Conservation (phyloP, 2,888 invertebrate species). For the Masnerella sp. region DNA sequence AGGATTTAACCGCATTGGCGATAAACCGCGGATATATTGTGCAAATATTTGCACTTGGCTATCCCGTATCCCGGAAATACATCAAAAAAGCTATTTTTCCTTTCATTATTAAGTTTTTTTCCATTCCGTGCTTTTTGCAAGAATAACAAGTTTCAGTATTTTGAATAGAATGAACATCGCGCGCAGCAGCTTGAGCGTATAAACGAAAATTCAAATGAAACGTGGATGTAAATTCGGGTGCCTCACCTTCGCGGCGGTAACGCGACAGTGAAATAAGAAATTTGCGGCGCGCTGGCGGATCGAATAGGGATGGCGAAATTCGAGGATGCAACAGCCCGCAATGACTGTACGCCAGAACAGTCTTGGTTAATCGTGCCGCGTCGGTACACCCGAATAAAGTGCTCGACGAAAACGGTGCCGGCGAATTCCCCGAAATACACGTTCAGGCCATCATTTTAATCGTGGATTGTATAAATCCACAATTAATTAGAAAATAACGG, state of each 20-base stretch:
- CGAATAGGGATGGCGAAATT: slow-evolving; percentile 21
- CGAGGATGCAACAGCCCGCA: slow-evolving; percentile 31
- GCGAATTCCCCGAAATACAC: slow-evolving; percentile 14
- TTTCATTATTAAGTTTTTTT: too few relatives aligned
- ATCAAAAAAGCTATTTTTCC: too few relatives aligned
- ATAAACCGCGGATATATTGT: too few relatives aligned
- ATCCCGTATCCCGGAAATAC: too few relatives aligned
- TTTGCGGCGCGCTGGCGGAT: slow-evolving; percentile 14
- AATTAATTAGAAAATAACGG: slow-evolving; percentile 13
- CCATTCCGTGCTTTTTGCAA: too few relatives aligned
- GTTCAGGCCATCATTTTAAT: slow-evolving; percentile 7
- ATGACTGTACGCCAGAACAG: slow-evolving; percentile 34
- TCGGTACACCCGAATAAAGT: slow-evolving; percentile 36
- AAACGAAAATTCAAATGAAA: slow-evolving; percentile 11
- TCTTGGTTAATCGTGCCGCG: slow-evolving; percentile 35
- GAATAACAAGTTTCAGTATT: background rate
- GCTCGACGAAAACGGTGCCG: slow-evolving; percentile 1
- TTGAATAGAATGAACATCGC: background rate
- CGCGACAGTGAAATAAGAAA: slow-evolving; percentile 38
- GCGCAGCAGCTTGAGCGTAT: background rate
- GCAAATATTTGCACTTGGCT: too few relatives aligned
- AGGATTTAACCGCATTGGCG: too few relatives aligned
- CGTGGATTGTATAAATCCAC: slow-evolving; percentile 8
- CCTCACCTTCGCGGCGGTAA: background rate
- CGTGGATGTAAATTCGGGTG: slow-evolving; percentile 1